Conservation (phyloP, 64 coral and sea anemone species). For the Pachyseris speciosa region DNA sequence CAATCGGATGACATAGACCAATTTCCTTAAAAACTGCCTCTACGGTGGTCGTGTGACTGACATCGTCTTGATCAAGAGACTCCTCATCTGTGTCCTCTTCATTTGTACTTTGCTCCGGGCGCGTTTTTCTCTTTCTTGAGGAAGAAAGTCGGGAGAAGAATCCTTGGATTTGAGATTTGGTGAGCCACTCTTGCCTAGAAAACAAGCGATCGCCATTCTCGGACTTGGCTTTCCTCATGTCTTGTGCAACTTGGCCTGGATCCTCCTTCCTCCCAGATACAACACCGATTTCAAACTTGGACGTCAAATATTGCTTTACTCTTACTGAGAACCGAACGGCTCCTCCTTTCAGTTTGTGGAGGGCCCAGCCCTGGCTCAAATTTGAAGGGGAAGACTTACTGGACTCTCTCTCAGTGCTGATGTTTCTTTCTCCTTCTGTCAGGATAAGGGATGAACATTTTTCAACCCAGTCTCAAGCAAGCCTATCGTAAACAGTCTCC, state of each 20-base stretch:
- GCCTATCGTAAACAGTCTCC: slow-evolving; percentile 2
- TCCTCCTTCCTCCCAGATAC: slow-evolving; percentile 53
- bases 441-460: background rate
- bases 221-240: slow-evolving; percentile 42
- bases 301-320: slow-evolving; percentile 10
- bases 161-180: slow-evolving; percentile 51
- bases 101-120: background rate
- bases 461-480: slow-evolving; percentile 2
- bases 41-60: background rate
- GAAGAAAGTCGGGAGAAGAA: slow-evolving; percentile 44
- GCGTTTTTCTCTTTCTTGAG: background rate
- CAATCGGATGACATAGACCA: slow-evolving; percentile 26
- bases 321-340: slow-evolving; percentile 31
- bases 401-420: background rate
- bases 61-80: background rate
- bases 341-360: slow-evolving; percentile 43
- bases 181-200: slow-evolving; percentile 59
- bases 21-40: background rate
- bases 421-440: background rate
- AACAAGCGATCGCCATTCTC: slow-evolving; percentile 25
- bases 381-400: background rate
- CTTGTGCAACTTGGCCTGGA: slow-evolving; percentile 25
- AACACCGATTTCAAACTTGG: slow-evolving; percentile 33
- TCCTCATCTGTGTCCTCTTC: background rate
- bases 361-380: slow-evolving; percentile 47